Base-by-base conservation (phyloP, 2,113 vertebrate species). In the Channa maculata region DNA sequence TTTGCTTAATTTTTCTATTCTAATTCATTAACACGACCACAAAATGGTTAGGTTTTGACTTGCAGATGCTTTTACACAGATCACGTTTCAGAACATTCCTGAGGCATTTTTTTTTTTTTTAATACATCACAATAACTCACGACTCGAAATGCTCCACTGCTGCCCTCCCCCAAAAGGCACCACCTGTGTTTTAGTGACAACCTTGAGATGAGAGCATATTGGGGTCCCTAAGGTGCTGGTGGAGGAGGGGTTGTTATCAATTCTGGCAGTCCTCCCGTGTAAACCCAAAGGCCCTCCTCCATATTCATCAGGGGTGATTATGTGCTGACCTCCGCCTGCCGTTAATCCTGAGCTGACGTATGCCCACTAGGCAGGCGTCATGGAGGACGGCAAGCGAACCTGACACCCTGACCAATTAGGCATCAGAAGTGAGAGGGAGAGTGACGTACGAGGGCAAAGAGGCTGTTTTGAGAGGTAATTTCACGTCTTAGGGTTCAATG, bases 261-360 rank as follows among this genome's bases (percentile, higher is more conserved):
- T 90, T 86, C 80, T 87, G 86, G 86, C 87, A 86, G 69, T 59
- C 48, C 61, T 87, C 80, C 81, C 57, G 4, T 77, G 75, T 64
- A 77, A 89, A 85, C 83, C 86, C 78, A 71, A 82, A 85, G 81
- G 79, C 67, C 64, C 71, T 81, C 65, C 72, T 91, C 82, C 83
- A 90, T 91, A 91, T 92, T 91, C 89, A 92, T 91, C 81, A 62
- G 45, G 13, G 66, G 76, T 88, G 88, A 89, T 88, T 90, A 90
- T 85, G 74, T 71, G 78, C 70, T 84, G 86, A 86, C 88, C 86
- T 77, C 80, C 34, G 70, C 52, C 76, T 68, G 77, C 81, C 46
- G 57, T 64, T 88, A 82, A 87, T 86, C 83, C 86, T 48, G 66
- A 66, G 64, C 57, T 67, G 85, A 84, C 71, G 73, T 70, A 65